phyloP scores from a whole-genome alignment of 2,888 invertebrate genomes.

The Epinotia bilunana region DNA sequence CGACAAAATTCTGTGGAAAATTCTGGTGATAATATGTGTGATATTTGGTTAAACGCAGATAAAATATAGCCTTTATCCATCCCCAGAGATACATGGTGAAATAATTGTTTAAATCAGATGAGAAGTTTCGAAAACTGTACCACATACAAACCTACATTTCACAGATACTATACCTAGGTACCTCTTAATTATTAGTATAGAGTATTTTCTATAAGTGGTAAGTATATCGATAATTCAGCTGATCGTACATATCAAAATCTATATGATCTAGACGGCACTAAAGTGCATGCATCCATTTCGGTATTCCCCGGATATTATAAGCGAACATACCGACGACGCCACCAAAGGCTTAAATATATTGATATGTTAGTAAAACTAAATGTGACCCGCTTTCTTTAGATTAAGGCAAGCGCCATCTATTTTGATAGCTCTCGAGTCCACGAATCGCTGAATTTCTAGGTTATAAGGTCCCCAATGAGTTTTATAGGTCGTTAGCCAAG shows the following conservation, averaged over 20 bases:
- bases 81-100: too few species aligned
- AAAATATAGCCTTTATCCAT: too few species aligned
- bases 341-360: neutral
- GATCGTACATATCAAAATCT: neutral
- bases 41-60: too few species aligned
- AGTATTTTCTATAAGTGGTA: neutral
- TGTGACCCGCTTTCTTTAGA: conserved; percentile 40
- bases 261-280: neutral
- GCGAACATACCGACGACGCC: neutral
- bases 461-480: conserved; percentile 57
- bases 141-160: too few species aligned
- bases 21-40: too few species aligned
- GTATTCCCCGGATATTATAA: neutral
- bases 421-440: conserved; percentile 53
- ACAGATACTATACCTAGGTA: neutral
- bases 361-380: conserved; percentile 25
- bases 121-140: too few species aligned
- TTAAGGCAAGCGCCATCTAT: conserved; percentile 49
- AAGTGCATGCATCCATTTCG: neutral
- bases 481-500: conserved; percentile 53
- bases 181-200: neutral
- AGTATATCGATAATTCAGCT: neutral
- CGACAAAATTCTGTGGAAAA: too few species aligned
- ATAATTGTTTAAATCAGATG: too few species aligned
- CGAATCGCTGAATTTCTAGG: conserved; percentile 55